Evolutionary conservation across 2,113 vertebrate species (phyloP), one percentile per base, ranked within the genome.

Genomic region (Origma solitaria): DNA sequence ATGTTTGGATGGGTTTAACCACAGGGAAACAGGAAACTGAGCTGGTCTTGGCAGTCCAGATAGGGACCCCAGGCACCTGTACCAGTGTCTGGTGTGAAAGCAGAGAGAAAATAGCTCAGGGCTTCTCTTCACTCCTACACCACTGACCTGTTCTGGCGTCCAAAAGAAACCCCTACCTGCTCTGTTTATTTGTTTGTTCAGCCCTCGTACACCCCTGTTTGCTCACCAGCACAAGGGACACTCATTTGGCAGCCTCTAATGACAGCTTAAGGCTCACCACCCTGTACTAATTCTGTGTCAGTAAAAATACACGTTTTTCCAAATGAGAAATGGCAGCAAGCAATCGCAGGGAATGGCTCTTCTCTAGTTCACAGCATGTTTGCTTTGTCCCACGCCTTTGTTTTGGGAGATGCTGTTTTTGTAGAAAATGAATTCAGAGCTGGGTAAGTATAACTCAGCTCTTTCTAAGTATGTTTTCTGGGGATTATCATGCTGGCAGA

Each of bases 181-280:
- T 92, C 90, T 97, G 94, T 95, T 96, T 97, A 47, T 97, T 98
- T 98, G 93, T 97, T 98, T 98, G 81, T 96, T 85, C 82, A 87
- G 71, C 73, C 56, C 71, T 89, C 0, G 0, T 57, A 77, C 69
- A 35, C 62, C 47, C 44, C 82, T 93, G 15, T 96, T 96, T 93
- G 88, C 79, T 90, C 60, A 58, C 94, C 86, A 85, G 50, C 84
- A 71, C 61, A 50, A 72, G 86, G 80, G 92, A 85, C 58, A 75
- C 82, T 97, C 79, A 42, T 90, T 95, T 94, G 97, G 88, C 95
- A 96, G 92, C 95, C 96, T 88, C 95, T 97, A 97, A 97, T 98
- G 95, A 97, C 96, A 98, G 96, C 93, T 87, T 95, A 62, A 82
- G 96, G 96, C 72, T 97, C 96, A 95, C 95, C 50, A 70, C 66